phyloP scores from a whole-genome alignment of 1,140 invertebrate species.

The Meteorus sp. region DNA sequence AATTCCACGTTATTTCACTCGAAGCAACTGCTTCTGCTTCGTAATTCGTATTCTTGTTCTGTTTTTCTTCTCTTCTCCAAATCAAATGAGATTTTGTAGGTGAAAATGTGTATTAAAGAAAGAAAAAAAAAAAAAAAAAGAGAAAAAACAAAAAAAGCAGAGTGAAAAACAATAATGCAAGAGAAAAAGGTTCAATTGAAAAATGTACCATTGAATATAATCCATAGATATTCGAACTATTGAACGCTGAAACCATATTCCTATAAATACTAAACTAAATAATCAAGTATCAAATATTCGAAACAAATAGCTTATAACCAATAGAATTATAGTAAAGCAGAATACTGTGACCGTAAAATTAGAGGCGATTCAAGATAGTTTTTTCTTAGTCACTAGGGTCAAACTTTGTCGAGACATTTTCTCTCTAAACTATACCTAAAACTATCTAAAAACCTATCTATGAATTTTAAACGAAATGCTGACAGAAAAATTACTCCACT shows the following conservation, averaged over 20 bases:
- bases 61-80: too few relatives aligned
- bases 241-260: constrained; percentile 55
- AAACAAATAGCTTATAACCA: constrained; percentile 47
- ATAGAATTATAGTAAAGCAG: constrained; percentile 47
- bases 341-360: constrained; percentile 50
- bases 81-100: constrained; percentile 12
- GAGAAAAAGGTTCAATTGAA: constrained; percentile 50
- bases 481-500: constrained; percentile 13
- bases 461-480: constrained; percentile 29
- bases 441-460: constrained; percentile 46
- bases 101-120: constrained; percentile 17
- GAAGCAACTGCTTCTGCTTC: constrained; percentile 23
- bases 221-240: constrained; percentile 58
- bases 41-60: neutral
- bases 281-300: constrained; percentile 54
- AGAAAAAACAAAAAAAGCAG: constrained; percentile 33
- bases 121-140: constrained; percentile 30
- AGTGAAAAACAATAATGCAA: constrained; percentile 38
- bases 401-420: constrained; percentile 49
- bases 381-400: constrained; percentile 51
- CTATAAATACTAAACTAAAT: constrained; percentile 47
- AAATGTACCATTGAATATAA: constrained; percentile 55
- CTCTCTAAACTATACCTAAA: constrained; percentile 49
- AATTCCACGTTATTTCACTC: constrained; percentile 26
- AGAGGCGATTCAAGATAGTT: constrained; percentile 48